phyloP scores from a whole-genome alignment of 2,797 vertebrate species.

The Cephalopachus bancanus region DNA sequence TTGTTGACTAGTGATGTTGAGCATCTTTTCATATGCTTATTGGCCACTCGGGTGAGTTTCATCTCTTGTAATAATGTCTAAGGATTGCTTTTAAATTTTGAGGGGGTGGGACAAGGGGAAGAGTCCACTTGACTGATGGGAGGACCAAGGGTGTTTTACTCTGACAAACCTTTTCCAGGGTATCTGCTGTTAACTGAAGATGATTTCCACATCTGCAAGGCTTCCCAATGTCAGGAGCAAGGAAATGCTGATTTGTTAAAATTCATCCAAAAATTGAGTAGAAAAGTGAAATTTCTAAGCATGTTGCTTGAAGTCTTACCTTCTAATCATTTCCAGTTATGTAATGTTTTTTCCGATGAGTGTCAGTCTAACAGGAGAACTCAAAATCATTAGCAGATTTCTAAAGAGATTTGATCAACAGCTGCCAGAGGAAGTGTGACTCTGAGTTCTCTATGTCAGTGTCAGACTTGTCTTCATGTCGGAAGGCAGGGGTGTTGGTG shows the following conservation, averaged over 20 bases:
- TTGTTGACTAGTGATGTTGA: not conserved
- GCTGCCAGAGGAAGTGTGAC: constrained; percentile 37
- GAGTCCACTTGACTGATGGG: not conserved
- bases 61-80: not conserved
- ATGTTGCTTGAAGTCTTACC: not conserved
- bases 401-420: constrained; percentile 12
- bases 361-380: constrained; percentile 9
- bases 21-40: not conserved
- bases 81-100: not conserved
- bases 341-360: not conserved
- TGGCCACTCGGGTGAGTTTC: not conserved
- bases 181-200: not conserved
- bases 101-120: not conserved
- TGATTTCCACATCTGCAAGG: not conserved
- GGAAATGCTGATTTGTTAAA: constrained; percentile 55
- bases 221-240: not conserved
- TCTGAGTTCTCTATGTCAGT: accelerated
- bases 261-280: not conserved
- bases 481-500: not conserved
- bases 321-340: constrained; percentile 65
- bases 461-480: not conserved
- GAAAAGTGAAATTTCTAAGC: not conserved
- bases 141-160: not conserved
- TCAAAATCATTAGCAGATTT: constrained; percentile 51
- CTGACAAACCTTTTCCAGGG: not conserved